Percentiles rank a stretch among this genome's conserved stretches.
Conservation (phyloP, 2,888 invertebrate genomes). For the Drosophila emarginata region DNA sequence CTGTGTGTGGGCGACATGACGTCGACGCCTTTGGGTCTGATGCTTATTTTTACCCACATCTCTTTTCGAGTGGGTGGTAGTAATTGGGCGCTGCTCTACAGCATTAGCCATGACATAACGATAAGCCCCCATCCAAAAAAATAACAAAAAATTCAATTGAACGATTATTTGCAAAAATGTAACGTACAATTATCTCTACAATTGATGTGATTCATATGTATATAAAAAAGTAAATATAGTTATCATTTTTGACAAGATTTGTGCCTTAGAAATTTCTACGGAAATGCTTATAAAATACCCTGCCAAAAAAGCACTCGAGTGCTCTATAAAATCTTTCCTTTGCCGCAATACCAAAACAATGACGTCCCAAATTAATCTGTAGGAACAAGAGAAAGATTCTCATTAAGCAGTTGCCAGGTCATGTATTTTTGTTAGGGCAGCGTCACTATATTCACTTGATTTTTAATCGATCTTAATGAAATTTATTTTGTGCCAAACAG, state of each 20-base stretch:
- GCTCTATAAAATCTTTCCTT: neutral
- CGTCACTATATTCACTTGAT: neutral
- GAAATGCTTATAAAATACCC: neutral
- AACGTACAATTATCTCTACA: too few relatives aligned
- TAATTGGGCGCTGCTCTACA: constrained; percentile 26
- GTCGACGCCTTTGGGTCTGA: constrained; percentile 47
- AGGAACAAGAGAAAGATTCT: neutral
- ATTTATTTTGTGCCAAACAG: constrained; percentile 1
- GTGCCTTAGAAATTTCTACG: neutral
- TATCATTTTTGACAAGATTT: neutral
- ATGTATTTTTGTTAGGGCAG: neutral
- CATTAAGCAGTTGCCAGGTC: too few relatives aligned
- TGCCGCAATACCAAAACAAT: too few relatives aligned
- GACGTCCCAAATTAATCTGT: too few relatives aligned
- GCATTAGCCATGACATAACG: constrained; percentile 5
- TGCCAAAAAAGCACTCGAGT: neutral
- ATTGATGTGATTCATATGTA: neutral
- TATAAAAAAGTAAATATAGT: neutral
- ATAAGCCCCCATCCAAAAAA: neutral
- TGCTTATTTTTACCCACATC: constrained; percentile 8
- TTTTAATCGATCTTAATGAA: neutral
- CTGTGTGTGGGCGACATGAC: constrained; percentile 66
- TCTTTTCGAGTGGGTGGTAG: constrained; percentile 11
- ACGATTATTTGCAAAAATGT: neutral
- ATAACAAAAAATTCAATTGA: constrained; percentile 4